Base-by-base conservation (phyloP, 1,140 invertebrate species). In the Drosophila cardini region DNA sequence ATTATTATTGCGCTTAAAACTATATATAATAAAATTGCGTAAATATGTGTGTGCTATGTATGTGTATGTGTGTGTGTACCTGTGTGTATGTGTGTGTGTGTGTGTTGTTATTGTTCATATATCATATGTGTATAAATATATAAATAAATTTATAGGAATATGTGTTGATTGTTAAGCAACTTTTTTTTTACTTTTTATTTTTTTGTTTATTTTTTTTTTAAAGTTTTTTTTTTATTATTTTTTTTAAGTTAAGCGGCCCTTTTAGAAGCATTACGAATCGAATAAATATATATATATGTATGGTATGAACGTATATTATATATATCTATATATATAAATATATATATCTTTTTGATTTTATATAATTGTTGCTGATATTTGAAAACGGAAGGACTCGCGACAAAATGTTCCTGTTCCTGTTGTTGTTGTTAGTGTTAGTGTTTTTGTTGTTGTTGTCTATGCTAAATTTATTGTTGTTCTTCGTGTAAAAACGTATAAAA, bases 81-180 rank as follows among this genome's bases (percentile, higher is more conserved):
- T 71, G 30, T 5, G 52, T 46, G 40, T 71, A 15, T 9, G 46
- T 61, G 36, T 76, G 38, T 61, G 38, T 69, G 43, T 62, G 36
- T 52, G n/a, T 72, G 36, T 77, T 78, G 30, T 72, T 67, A 87
- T 75, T 81, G 63, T 86, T 85, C 57, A 86, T 86, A 86, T 86
- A 82, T 86, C 72, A 86, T 26, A 87, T 87, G 89, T 80, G 84
- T 80, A 84, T 87, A 72, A 68, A 78, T 82, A 81, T 86, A 86
- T 86, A 86, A 87, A 86, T 87, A 86, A 86, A 86, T 87, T 79
- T 86, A 86, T 86, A 86, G 83, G 83, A 87, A 86, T 86, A 86
- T 86, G 76, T 87, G 75, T 86, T 87, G 83, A 61, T 83, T 78
- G 78, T 68, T 32, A 73, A 60, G 64, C 64, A 72, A 72, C 70